Conservation (phyloP, 2,797 vertebrate genomes). For the Manis javanica region DNA sequence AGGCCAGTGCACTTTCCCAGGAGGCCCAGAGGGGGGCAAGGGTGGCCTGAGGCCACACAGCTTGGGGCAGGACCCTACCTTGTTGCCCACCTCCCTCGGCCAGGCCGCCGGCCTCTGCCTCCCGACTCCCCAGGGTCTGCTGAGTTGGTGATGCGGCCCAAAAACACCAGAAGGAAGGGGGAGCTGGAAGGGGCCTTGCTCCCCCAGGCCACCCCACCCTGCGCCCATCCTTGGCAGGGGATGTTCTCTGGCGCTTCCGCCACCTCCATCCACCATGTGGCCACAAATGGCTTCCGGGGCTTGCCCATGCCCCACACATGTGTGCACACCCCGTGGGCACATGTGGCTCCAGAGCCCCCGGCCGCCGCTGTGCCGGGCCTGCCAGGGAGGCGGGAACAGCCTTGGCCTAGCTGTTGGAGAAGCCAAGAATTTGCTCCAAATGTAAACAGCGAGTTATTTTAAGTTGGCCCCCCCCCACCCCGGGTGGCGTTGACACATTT, state of each 20-base stretch:
- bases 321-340: background rate
- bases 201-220: background rate
- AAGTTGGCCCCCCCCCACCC: background rate
- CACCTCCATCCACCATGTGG: background rate
- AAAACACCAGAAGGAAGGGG: background rate
- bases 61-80: background rate
- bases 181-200: background rate
- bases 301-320: background rate
- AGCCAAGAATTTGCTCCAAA: slow-evolving; percentile 74
- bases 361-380: slow-evolving; percentile 74
- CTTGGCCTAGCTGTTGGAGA: background rate
- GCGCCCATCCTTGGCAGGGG: background rate
- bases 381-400: slow-evolving; percentile 75
- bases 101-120: background rate
- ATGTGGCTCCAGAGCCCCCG: background rate
- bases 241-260: background rate
- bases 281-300: background rate
- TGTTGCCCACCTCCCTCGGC: background rate
- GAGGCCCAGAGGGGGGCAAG: background rate
- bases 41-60: background rate
- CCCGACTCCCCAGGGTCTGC: background rate
- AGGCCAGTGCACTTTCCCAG: accelerated
- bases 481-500: slow-evolving; percentile 62
- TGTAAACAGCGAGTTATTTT: slow-evolving; percentile 82
- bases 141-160: background rate